A percentile compares a stretch with the other conserved stretches of the same genome.
phyloP scores from a whole-genome alignment of 2,888 invertebrate genomes.

The Loripinus fragilis region DNA sequence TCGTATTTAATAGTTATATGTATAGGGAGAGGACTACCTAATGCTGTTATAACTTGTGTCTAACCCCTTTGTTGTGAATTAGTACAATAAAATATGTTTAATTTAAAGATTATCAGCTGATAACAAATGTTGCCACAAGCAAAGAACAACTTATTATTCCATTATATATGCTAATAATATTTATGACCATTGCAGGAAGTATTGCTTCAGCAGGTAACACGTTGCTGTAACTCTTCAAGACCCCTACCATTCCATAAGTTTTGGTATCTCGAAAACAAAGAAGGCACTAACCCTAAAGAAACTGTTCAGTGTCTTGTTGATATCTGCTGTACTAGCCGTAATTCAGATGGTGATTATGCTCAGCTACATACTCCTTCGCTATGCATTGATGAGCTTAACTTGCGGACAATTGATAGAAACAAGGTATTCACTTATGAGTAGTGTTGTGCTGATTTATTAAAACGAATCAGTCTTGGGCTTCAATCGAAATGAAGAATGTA shows the following conservation, averaged over 20 bases:
- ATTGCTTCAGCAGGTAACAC: neutral
- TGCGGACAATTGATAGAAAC: neutral
- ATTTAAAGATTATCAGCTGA: too few relatives aligned
- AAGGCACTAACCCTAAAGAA: neutral
- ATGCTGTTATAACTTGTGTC: too few relatives aligned
- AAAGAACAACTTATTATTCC: too few relatives aligned
- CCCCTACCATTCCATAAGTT: neutral
- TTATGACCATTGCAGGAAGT: neutral
- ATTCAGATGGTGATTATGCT: neutral
- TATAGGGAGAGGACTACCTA: too few relatives aligned
- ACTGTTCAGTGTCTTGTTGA: neutral
- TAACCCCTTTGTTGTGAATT: too few relatives aligned
- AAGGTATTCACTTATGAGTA: neutral
- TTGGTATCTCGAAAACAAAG: slow-evolving; percentile 5
- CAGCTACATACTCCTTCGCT: neutral
- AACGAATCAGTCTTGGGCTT: too few relatives aligned
- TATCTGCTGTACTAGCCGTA: neutral
- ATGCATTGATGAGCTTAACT: neutral
- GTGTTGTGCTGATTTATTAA: too few relatives aligned
- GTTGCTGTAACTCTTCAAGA: neutral
- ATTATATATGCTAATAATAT: too few relatives aligned
- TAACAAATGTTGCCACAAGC: too few relatives aligned
- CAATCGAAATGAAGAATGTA: too few relatives aligned
- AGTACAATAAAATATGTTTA: too few relatives aligned
- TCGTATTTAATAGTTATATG: too few relatives aligned